Evolutionary conservation across 1,140 invertebrate genomes (phyloP).

Genomic region (Tetramorium alpestre): DNA sequence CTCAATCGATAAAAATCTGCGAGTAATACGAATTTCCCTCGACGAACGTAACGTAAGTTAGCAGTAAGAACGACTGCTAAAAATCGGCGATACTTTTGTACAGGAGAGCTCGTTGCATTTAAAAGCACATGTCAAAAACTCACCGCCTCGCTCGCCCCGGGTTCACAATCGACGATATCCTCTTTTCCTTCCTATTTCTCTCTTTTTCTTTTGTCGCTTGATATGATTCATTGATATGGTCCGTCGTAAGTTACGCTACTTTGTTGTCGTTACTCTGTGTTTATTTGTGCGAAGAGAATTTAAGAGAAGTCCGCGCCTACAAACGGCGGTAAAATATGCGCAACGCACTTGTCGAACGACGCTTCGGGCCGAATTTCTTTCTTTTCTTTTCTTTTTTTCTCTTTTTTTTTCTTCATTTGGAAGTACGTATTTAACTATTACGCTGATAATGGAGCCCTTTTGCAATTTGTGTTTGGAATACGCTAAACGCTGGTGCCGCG

Average conservation of each 20-base stretch:
- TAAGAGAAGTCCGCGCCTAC: neutral
- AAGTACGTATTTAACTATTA: slow-evolving; percentile 31
- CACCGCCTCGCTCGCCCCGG: neutral
- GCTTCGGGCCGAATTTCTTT: slow-evolving; percentile 25
- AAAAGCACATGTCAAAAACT: slow-evolving; percentile 57
- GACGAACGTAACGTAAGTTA: slow-evolving; percentile 29
- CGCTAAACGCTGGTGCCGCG: slow-evolving; percentile 3
- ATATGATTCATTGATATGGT: slow-evolving; percentile 65
- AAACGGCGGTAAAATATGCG: slow-evolving; percentile 12
- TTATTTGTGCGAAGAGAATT: slow-evolving; percentile 50
- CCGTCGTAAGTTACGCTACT: slow-evolving; percentile 60
- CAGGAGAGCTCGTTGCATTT: slow-evolving; percentile 51
- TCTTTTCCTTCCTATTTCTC: neutral
- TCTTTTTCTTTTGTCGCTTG: slow-evolving; percentile 24
- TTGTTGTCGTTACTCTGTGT: slow-evolving; percentile 31
- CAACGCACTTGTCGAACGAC: slow-evolving; percentile 36
- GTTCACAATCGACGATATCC: slow-evolving; percentile 31
- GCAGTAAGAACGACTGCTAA: slow-evolving; percentile 24
- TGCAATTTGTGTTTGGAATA: slow-evolving; percentile 30
- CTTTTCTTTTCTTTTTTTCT: neutral
- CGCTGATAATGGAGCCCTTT: slow-evolving; percentile 22
- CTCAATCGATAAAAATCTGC: neutral
- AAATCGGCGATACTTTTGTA: slow-evolving; percentile 40
- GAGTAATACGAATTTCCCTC: slow-evolving; percentile 36
- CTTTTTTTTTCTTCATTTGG: neutral